Evolutionary conservation across 1,140 invertebrate species (phyloP).

Genomic region (Cecropterus lyciades): DNA sequence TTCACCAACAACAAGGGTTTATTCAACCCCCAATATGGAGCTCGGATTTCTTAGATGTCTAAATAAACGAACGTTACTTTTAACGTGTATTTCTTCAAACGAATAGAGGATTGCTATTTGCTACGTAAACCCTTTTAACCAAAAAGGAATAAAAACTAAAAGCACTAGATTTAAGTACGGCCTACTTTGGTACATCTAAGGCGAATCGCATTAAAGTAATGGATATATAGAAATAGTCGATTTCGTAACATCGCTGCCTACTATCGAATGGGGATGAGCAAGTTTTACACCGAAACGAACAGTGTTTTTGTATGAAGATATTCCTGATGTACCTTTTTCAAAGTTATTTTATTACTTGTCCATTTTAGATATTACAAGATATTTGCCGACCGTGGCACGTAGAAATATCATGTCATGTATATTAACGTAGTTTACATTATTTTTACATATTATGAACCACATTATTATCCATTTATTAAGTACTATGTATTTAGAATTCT

Average conservation of each 20-base stretch:
- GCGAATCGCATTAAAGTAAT: slow-evolving; percentile 64
- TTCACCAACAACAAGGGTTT: slow-evolving; percentile 21
- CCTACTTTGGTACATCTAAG: slow-evolving; percentile 50
- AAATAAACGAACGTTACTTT: slow-evolving; percentile 20
- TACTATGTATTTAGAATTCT: too few species aligned
- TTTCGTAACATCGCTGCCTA: slow-evolving; percentile 46
- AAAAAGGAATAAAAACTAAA: slow-evolving; percentile 40
- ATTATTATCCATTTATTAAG: too few species aligned
- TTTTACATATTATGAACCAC: too few species aligned
- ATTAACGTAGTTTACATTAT: too few species aligned
- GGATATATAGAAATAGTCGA: slow-evolving; percentile 57
- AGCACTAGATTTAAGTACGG: slow-evolving; percentile 49
- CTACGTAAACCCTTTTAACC: slow-evolving; percentile 34
- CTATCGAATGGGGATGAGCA: slow-evolving; percentile 23
- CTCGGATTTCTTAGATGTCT: slow-evolving; percentile 31
- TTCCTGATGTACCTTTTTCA: slow-evolving; percentile 22
- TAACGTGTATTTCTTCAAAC: slow-evolving; percentile 24
- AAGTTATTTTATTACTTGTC: slow-evolving; percentile 10
- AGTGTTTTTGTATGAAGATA: slow-evolving; percentile 19
- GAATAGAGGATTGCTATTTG: slow-evolving; percentile 13
- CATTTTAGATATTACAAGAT: background rate
- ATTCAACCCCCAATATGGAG: slow-evolving; percentile 16
- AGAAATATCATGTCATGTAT: background rate
- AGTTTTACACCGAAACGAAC: slow-evolving; percentile 44
- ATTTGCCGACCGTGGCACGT: too few species aligned